These are phyloP conservation scores for Pyxicephalus adspersus DNA, from an alignment of 2,113 vertebrate species.

Conservation along the genomic window DNA sequence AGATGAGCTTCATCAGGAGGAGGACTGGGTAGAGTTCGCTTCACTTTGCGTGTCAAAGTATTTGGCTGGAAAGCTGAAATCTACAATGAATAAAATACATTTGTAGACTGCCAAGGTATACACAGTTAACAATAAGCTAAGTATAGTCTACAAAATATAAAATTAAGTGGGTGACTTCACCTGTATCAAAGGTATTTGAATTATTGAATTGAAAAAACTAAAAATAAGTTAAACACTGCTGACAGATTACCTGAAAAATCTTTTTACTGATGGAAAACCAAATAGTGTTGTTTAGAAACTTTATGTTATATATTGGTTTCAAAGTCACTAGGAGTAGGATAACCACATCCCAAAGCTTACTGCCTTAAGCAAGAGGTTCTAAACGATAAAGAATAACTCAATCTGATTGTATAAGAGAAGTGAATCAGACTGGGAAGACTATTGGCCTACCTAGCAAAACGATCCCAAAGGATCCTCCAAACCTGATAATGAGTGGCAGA, in stretches of 20 bases:
- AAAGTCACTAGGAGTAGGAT: too few relatives aligned
- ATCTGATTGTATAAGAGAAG: too few relatives aligned
- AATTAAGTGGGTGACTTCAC: background rate
- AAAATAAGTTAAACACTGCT: background rate
- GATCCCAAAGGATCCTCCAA: too few relatives aligned
- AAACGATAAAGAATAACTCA: too few relatives aligned
- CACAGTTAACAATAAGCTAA: conserved; percentile 28
- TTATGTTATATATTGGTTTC: too few relatives aligned
- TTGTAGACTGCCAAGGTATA: conserved; percentile 35
- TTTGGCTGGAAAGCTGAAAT: conserved; percentile 89
- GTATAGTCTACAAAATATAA: background rate
- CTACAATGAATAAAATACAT: conserved; percentile 69
- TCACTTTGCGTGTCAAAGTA: conserved; percentile 93
- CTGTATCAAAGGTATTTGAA: background rate
- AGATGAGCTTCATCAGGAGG: conserved; percentile 90
- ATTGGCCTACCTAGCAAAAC: too few relatives aligned
- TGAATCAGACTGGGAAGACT: too few relatives aligned
- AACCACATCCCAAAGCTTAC: too few relatives aligned
- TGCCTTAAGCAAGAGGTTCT: too few relatives aligned
- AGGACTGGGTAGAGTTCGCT: conserved; percentile 95
- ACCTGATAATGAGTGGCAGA: too few relatives aligned
- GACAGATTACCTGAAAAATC: background rate
- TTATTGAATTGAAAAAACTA: background rate
- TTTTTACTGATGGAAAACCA: background rate
- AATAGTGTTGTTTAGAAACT: too few relatives aligned